Base-by-base conservation (phyloP, 1,140 invertebrate genomes). In the Zophobas atratus region DNA sequence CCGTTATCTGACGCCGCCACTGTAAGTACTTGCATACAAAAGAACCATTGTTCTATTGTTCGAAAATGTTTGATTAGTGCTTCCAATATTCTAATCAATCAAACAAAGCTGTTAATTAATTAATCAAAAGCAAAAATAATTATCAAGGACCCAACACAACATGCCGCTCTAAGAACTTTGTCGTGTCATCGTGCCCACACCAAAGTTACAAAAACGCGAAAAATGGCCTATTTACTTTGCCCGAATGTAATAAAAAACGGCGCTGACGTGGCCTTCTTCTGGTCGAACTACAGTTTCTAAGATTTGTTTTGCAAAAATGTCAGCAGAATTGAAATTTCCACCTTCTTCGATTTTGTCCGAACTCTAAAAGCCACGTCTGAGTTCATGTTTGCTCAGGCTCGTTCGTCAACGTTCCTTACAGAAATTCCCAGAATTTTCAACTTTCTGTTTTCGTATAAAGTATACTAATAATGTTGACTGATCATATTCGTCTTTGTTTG, bases 381-480 rank as follows among this genome's bases (percentile, higher is more conserved):
- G 39, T 63, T 63, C 39, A 1, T n/a, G 36, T 63, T 63, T 63
- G 57, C n/a, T 36, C 38, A 63, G 8, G 57, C 33, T 56, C 35
- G 38, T 63, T 63, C 49, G 49, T 51, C n/a, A 2, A 20, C 49
- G 3, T 51, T 6, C 49, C 6, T 51, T 51, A 20, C 6, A 20
- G 6, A 51, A 51, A 51, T 51, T 51, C 49, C n/a, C n/a, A 5
- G n/a, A 51, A 51, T 51, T 51, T 46, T 51, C 3, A 5, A 51
- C 49, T 51, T 51, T 20, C 49, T 51, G n/a, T 51, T 51, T 51
- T 20, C 2, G 49, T 51, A 20, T 51, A 20, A 20, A 20, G 20
- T 51, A n/a, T 51, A 39, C n/a, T 33, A 63, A 36, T 39, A 63
- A 63, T 63, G 57, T 63, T 63, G 57, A 63, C 57, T 38, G 55